These are phyloP conservation scores for Tinea semifulvella DNA, from an alignment of 2,888 invertebrate genomes.

Conservation along the genomic window DNA sequence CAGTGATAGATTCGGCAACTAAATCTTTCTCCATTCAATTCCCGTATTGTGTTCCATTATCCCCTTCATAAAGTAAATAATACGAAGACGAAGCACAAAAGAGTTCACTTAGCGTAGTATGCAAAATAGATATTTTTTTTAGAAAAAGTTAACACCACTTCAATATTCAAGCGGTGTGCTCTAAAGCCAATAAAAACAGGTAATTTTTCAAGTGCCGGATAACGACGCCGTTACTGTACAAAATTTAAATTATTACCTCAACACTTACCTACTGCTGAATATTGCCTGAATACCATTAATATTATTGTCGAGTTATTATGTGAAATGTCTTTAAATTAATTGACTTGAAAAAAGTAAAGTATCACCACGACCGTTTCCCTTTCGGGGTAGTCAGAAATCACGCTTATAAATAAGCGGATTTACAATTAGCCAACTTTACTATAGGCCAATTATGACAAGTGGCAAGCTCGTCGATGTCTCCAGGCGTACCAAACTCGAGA, in stretches of 20 bases:
- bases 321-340: too few relatives aligned
- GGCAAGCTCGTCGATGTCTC: too few relatives aligned
- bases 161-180: conserved; percentile 28
- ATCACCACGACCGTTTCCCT: too few relatives aligned
- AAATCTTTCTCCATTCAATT: conserved; percentile 2
- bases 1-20: background rate
- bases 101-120: conserved; percentile 1
- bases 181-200: conserved; percentile 27
- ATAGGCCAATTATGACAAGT: too few relatives aligned
- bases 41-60: background rate
- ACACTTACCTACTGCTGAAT: too few relatives aligned
- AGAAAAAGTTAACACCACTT: conserved; percentile 10
- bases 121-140: conserved; percentile 15
- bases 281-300: too few relatives aligned
- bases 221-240: conserved; percentile 26
- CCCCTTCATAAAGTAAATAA: conserved; percentile 5
- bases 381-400: too few relatives aligned
- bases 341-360: too few relatives aligned
- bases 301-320: too few relatives aligned
- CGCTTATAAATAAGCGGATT: too few relatives aligned
- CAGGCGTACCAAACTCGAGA: too few relatives aligned
- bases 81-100: background rate
- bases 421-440: too few relatives aligned
- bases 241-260: conserved; percentile 9
- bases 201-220: conserved; percentile 29